Evolutionary conservation across 2,888 invertebrate genomes (phyloP), one percentile per base, ranked within the genome.

Genomic region (Drosophila vallismaia): DNA sequence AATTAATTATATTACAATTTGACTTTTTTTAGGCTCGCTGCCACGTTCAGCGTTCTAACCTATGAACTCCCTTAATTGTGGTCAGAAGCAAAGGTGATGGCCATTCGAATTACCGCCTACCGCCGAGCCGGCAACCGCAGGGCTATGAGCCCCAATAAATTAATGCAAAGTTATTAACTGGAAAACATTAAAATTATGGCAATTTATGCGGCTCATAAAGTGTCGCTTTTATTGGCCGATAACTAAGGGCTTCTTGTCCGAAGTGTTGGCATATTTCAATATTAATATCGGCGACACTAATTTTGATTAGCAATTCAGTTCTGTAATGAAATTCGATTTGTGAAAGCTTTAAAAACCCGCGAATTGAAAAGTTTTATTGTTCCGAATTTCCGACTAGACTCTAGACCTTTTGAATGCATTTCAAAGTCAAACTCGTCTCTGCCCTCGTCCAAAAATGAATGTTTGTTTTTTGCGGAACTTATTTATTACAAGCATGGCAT

Each of bases 161-260:
- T 76, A 85, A 85, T 75, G 75, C 57, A 48, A 74, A 76, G 87
- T 75, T 85, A 84, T 87, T 57, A 87, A 87, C 82, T 76, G 79
- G 76, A 64, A 71, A 68, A 76, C 57, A 71, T 38, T 62, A 52
- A 71, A 85, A 82, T 76, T 70, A 72, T 76, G 70, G 70, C 71
- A 68, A 70, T 75, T 77, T 76, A 75, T 75, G 54, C 19, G 31
- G 60, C 55, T 48, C 69, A 64, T 74, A 67, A 71, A 77, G 24
- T 45, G 48, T 36, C 29, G 52, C 69, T 57, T 64, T 64, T 64
- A 46, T 64, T 31, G 66, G 44, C 42, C 52, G 12, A 49, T 48
- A 67, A 54, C 19, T n/a, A 28, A 29, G 45, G 53, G 58, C 3
- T 31, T 0, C 19, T 0, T 10, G n/a, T 8, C 46, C 40, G 42